A percentile compares a stretch with the other conserved stretches of the same genome.
These are phyloP conservation scores for Apaloderma vittatum DNA, from an alignment of 2,113 vertebrate genomes.

Conservation along the genomic window DNA sequence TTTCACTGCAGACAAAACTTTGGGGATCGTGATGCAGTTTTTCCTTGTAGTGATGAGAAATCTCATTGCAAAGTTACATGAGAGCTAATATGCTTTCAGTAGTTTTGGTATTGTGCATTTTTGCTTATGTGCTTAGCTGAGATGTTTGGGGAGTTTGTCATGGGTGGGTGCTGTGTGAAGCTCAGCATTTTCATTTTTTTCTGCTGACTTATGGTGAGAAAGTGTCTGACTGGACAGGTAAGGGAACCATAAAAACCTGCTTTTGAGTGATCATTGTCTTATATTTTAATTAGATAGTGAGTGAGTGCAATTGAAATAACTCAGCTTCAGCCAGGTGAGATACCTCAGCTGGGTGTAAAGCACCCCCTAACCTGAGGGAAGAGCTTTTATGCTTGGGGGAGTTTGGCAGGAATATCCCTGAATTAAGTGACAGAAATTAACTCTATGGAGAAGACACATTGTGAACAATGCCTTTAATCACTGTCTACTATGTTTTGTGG, in stretches of 20 bases:
- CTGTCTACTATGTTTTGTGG: not conserved
- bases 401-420: not conserved
- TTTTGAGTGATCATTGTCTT: not conserved
- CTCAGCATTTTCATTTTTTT: not conserved
- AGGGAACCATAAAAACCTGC: rapidly evolving
- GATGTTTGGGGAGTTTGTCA: not conserved
- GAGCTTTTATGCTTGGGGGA: not conserved
- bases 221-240: not conserved
- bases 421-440: not conserved
- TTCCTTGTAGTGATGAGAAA: not conserved
- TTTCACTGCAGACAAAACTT: not conserved
- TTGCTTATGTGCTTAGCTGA: not conserved
- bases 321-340: not conserved
- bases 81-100: not conserved
- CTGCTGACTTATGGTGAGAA: not conserved
- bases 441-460: not conserved
- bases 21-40: not conserved
- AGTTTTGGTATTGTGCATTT: not conserved
- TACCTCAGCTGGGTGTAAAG: not conserved
- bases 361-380: rapidly evolving
- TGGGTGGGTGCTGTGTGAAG: not conserved
- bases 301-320: not conserved
- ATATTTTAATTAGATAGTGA: not conserved
- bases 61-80: not conserved
- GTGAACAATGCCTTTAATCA: not conserved